Base-by-base conservation (phyloP, 2,888 invertebrate species). In the Acrobasis repandana region DNA sequence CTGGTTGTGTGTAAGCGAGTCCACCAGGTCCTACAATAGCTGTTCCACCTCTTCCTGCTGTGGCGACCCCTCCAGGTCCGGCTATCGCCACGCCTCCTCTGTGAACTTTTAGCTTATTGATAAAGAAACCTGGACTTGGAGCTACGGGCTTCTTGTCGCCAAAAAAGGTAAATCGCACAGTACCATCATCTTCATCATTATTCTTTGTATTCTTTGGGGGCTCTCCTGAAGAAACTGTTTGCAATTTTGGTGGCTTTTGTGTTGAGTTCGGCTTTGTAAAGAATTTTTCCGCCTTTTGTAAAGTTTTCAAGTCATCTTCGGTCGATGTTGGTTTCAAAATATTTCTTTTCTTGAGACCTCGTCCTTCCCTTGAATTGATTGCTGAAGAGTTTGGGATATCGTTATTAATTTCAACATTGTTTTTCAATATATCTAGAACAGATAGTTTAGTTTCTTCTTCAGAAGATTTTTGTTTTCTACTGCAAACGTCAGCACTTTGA, bases 11-110 rank as follows among this genome's bases (percentile, higher is more conserved):
- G 67, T 95, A 95, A 0, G 96, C 96, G 15, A 95, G 93, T 0
- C 96, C 96, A 47, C 96, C 95, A 0, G 96, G 96, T 0, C 96
- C 96, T 3, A 96, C 96, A 61, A 96, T 95, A 0, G 96, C 96
- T 0, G 96, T 96, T 6, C 96, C 96, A 9, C 96, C 96, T 74
- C 94, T 94, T 14, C 96, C 96, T 1, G 96, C 96, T 0, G 96
- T 96, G 0, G 96, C 96, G 11, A 96, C 95, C 43, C 96, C 96
- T n/a, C 96, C 96, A 0, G 96, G 96, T 0, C 96, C 96, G 2
- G 96, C 96, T 58, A 96, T 96, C 0, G 96, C 96, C 8, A 96
- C 96, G 15, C 96, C 96, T 2, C 96, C 96, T 78, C 94, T 94
- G 64, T 95, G 92, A 18, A 96, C 96, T 80, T 94, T 95, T 28